Conservation (phyloP, 1,140 invertebrate species). For the Trichonephila clavipes region DNA sequence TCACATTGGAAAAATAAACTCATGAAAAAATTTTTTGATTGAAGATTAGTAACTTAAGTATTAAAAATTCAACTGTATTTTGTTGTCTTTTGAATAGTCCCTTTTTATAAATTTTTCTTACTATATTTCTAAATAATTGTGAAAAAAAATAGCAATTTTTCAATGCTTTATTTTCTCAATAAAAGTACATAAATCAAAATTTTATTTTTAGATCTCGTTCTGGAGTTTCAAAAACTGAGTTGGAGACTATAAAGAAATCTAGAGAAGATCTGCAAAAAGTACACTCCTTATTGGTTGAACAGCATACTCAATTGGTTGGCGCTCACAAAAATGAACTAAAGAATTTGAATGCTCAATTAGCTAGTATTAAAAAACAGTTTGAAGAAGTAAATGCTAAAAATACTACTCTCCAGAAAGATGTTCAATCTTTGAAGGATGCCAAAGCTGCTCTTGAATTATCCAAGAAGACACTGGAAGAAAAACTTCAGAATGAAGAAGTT, state of each 20-base stretch:
- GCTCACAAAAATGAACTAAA: conserved; percentile 55
- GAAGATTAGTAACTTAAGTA: too few species aligned
- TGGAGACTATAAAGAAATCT: conserved; percentile 61
- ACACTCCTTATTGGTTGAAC: conserved; percentile 49
- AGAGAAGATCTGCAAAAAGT: conserved; percentile 66
- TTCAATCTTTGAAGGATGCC: conserved; percentile 23
- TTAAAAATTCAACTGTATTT: not conserved
- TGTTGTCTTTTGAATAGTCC: too few species aligned
- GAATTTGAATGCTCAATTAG: conserved; percentile 37
- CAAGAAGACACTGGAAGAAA: conserved; percentile 53
- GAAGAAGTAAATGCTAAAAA: conserved; percentile 46
- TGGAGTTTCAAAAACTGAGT: conserved; percentile 51
- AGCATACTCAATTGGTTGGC: conserved; percentile 52
- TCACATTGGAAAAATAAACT: too few species aligned
- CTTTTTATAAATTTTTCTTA: not conserved
- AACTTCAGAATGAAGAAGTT: conserved; percentile 52
- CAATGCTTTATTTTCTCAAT: not conserved
- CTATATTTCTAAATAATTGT: too few species aligned
- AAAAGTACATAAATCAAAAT: not conserved
- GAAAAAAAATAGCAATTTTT: too few species aligned
- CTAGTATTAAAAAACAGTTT: conserved; percentile 35
- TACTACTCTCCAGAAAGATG: conserved; percentile 24
- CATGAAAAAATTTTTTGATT: too few species aligned
- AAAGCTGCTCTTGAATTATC: conserved; percentile 29
- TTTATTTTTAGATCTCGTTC: conserved; percentile 17